Base-by-base conservation (phyloP, 2,113 vertebrate genomes). In the Coptodon rendalli region DNA sequence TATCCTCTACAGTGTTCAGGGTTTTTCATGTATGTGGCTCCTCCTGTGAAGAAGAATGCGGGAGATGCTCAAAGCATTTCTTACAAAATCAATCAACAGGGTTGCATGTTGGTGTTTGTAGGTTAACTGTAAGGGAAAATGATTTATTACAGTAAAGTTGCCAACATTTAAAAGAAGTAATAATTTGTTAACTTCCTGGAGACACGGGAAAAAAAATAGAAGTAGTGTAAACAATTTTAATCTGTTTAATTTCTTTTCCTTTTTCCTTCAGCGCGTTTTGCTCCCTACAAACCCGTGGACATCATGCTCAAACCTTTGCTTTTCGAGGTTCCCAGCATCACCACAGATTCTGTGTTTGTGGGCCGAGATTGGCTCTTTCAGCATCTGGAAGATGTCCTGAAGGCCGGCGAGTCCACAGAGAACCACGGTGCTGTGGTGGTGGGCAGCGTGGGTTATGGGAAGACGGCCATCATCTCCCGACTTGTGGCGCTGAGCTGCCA, bases 281-380 rank as follows among this genome's bases (percentile, higher is more conserved):
- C 97, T 87, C 97, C 98, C 14, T 99, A 99, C 93, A 99, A 99
- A 95, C 97, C 98, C 19, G 97, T 97, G 92, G 98, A 99, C 95
- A 98, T 99, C 96, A 96, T 99, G 96, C 96, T 99, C 93, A 99
- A 99, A 95, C 99, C 99, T 0, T 92, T 99, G 53, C 91, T 99
- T 91, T 99, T 99, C 34, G 99, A 99, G 95, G 99, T 99, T 80
- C 98, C 99, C 45, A 99, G 99, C 96, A 98, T 99, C 96, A 99
- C 99, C 52, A 99, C 97, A 10, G 99, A 99, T 93, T 98, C 98
- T 0, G 98, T 99, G 95, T 99, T 99, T 66, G 97, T 99, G 92
- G 98, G 98, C 85, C 97, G 99, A 48, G 98, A 99, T 66, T 99
- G 99, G 99, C 97, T 99, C 61, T 99, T 99, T 92, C 96, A 97